A percentile compares a stretch with the other conserved stretches of the same genome.
These are phyloP conservation scores for Otolemur crassicaudatus DNA, from an alignment of 2,797 vertebrate genomes.

Conservation along the genomic window DNA sequence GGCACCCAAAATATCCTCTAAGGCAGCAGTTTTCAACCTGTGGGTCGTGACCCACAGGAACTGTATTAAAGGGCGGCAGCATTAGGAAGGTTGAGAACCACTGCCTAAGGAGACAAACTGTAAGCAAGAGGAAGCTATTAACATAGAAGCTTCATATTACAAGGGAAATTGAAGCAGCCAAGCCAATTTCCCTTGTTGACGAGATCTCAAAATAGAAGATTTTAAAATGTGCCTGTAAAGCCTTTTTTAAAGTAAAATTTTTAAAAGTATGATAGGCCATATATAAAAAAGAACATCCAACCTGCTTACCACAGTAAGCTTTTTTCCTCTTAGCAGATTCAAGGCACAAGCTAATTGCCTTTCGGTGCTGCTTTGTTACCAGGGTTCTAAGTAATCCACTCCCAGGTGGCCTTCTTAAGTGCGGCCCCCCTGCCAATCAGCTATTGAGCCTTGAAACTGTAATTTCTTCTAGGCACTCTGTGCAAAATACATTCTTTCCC, in stretches of 20 bases:
- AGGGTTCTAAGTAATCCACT: constrained; percentile 51
- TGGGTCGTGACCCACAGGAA: too few relatives aligned
- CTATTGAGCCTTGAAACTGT: constrained; percentile 17
- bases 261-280: constrained; percentile 2
- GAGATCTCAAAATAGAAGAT: constrained; percentile 49
- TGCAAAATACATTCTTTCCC: constrained; percentile 55
- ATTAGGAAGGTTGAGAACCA: too few relatives aligned
- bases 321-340: constrained; percentile 13
- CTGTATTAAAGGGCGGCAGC: too few relatives aligned
- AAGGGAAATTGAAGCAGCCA: not conserved
- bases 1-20: not conserved
- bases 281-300: constrained; percentile 46
- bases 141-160: not conserved
- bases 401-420: not conserved
- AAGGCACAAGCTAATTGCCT: not conserved
- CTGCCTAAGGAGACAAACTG: not conserved
- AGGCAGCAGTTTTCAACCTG: too few relatives aligned
- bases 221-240: constrained; percentile 36
- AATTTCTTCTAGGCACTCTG: constrained; percentile 61
- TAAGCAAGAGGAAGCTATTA: constrained; percentile 17
- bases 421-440: not conserved
- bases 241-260: constrained; percentile 19
- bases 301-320: constrained; percentile 31
- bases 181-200: constrained; percentile 4
- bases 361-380: not conserved